Evolutionary conservation across 2,797 vertebrate species (phyloP).

Genomic region (Amblyopsis hoosieri): DNA sequence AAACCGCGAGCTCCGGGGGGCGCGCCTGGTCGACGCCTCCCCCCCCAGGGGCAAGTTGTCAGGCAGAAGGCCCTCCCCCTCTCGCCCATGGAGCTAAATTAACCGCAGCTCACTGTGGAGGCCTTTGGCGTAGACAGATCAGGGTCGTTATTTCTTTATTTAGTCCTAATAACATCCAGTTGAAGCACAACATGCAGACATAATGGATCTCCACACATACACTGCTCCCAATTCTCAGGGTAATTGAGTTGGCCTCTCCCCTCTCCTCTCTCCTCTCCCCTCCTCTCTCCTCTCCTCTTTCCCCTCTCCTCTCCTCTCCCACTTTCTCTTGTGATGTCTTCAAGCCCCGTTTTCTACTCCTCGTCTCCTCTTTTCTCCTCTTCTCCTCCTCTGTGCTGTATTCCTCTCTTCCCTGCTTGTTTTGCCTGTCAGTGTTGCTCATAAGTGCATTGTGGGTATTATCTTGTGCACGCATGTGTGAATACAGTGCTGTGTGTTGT

Average conservation of each 20-base stretch:
- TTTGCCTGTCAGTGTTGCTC: slow-evolving; percentile 44
- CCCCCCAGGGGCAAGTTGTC: slow-evolving; percentile 12
- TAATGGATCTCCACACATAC: slow-evolving; percentile 10
- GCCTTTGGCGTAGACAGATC: neutral
- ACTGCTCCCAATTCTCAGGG: neutral
- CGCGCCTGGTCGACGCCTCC: slow-evolving; percentile 20
- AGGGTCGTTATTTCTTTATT: neutral
- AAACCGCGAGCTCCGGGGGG: slow-evolving; percentile 19
- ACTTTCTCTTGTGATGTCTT: neutral
- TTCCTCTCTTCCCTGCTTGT: slow-evolving; percentile 50
- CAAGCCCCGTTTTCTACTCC: neutral
- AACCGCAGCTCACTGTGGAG: slow-evolving; percentile 20
- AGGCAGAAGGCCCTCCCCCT: neutral
- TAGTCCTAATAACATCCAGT: too few relatives aligned
- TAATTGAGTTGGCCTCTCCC: slow-evolving; percentile 30
- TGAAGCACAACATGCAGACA: slow-evolving; percentile 2
- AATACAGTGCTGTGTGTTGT: slow-evolving; percentile 23
- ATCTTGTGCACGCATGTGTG: slow-evolving; percentile 51
- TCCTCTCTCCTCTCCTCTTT: too few relatives aligned
- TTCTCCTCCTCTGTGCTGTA: neutral
- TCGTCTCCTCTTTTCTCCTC: neutral
- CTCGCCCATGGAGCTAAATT: slow-evolving; percentile 2
- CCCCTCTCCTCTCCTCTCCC: neutral
- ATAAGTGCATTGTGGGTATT: slow-evolving; percentile 29
- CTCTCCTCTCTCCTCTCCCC: slow-evolving; percentile 2